Evolutionary conservation across 2,113 vertebrate species (phyloP).

Genomic region (Halcyon senegalensis): DNA sequence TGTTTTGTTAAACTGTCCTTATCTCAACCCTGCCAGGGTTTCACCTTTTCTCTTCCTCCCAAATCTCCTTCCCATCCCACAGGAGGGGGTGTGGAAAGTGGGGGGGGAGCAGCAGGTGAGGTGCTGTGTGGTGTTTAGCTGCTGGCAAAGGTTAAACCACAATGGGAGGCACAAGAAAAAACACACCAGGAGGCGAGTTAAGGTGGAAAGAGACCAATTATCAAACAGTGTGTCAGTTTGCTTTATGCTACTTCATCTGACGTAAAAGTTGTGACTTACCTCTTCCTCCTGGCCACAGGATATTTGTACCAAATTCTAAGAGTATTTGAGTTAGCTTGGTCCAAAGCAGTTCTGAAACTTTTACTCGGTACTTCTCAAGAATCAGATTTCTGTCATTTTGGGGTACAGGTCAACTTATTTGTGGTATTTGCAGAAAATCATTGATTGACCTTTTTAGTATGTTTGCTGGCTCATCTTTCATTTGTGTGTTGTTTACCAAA

Average conservation of each 20-base stretch:
- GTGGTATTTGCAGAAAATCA: neutral
- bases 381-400: neutral
- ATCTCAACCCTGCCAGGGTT: no score
- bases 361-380: neutral
- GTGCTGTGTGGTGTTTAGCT: no score
- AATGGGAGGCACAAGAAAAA: neutral
- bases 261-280: fast-evolving
- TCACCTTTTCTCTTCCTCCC: no score
- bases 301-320: neutral
- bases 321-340: neutral
- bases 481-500: neutral
- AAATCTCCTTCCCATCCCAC: no score
- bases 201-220: neutral
- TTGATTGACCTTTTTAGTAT: neutral
- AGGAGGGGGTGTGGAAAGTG: no score
- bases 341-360: neutral
- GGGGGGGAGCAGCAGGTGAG: no score
- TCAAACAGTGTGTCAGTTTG: neutral
- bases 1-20: no score
- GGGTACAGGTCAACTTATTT: neutral
- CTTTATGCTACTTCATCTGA: neutral
- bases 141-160: no score
- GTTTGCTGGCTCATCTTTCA: neutral
- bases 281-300: neutral
- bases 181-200: neutral